Evolutionary conservation across 2,113 vertebrate species (phyloP), one percentile per base, ranked within the genome.

Genomic region (Rhadina sibilatrix): DNA sequence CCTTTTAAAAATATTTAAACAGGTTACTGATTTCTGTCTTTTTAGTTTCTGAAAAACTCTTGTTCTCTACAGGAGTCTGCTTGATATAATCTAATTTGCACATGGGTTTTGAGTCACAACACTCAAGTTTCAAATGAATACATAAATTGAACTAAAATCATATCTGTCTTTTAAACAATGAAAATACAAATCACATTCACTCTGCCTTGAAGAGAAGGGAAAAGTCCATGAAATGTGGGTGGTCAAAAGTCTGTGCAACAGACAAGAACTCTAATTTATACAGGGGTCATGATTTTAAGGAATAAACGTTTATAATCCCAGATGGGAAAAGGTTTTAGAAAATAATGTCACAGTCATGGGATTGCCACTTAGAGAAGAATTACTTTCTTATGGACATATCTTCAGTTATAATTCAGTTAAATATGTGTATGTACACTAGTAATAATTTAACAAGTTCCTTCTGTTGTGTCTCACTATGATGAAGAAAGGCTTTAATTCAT

Each of bases 401-500:
- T 77, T 83, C 40, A 66, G 54, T 90, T 90, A 44, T 42, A 87
- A 85, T 83, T 87, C 71, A 90, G 68, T 94, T 90, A 78, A 83
- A 65, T 56, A 61, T 66, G 11, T 83, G 4, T 84, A 37, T 35
- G 33, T 66, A 63, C 30, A 20, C 24, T 40, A 49, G 38, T 74
- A 92, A 66, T 93, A 83, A 93, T 90, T 91, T 86, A 96, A 53
- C 47, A 44, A 31, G 35, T 87, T 74, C 85, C 68, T 90, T 83
- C 71, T 74, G 37, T 69, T 89, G 3, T 86, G n/a, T 83, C 59
- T 75, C 49, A 49, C 40, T 33, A 1, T 44, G 75, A 28, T 77
- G 79, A 38, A 93, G 37, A 81, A 94, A 19, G 49, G 31, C 72
- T 89, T 90, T 81, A 70, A 72, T 87, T 87, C 37, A 79, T 83